These are phyloP conservation scores for Dynastes maya DNA, from an alignment of 2,888 invertebrate species.

Conservation along the genomic window DNA sequence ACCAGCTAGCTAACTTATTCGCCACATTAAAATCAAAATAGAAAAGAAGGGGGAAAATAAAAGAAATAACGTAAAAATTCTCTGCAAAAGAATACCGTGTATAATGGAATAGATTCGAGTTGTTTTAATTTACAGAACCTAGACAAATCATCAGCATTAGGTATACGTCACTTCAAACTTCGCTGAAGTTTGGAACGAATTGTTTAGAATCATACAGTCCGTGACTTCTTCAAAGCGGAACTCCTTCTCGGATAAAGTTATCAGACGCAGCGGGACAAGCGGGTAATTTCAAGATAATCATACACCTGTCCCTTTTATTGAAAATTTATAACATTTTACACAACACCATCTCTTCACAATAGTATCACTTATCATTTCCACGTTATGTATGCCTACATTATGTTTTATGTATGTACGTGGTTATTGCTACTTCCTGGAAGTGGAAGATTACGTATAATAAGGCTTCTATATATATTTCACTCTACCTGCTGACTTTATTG, in stretches of 20 bases:
- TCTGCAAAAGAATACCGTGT: no score
- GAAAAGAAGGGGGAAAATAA: no score
- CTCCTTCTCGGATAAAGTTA: slow-evolving; percentile 46
- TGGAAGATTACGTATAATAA: slow-evolving; percentile 52
- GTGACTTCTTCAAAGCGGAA: slow-evolving; percentile 46
- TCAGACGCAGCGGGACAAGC: slow-evolving; percentile 38
- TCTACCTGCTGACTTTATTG: slow-evolving; percentile 50
- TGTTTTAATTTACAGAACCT: neutral
- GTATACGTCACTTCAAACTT: neutral
- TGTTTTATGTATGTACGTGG: slow-evolving; percentile 28
- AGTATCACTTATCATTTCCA: slow-evolving; percentile 44
- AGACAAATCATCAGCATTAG: neutral
- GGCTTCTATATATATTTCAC: slow-evolving; percentile 46
- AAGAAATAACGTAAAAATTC: neutral
- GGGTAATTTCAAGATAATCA: slow-evolving; percentile 53
- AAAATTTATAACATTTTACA: slow-evolving; percentile 52
- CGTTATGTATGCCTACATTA: slow-evolving; percentile 18
- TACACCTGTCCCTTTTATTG: slow-evolving; percentile 55
- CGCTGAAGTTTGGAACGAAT: slow-evolving; percentile 19
- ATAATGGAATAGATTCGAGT: neutral
- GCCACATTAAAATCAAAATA: no score
- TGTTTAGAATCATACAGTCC: slow-evolving; percentile 16
- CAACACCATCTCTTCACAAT: slow-evolving; percentile 48
- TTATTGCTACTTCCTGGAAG: slow-evolving; percentile 57
- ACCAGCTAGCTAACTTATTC: no score